A percentile compares a stretch with the other conserved stretches of the same genome.
Conservation (phyloP, 1,140 invertebrate genomes). For the Apis cerana region DNA sequence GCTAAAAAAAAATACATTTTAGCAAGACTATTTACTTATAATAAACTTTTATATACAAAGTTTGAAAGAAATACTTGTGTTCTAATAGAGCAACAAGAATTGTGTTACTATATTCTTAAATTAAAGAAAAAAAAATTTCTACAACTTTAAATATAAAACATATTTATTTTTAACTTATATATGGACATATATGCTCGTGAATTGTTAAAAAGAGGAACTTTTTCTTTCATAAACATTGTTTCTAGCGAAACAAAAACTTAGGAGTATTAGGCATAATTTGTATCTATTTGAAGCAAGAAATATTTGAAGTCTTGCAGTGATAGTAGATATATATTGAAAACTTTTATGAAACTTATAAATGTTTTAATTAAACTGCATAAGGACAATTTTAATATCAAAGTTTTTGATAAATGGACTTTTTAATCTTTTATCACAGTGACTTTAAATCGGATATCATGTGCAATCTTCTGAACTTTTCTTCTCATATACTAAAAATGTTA, state of each 20-base stretch:
- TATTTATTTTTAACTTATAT: conserved; percentile 28
- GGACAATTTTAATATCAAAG: conserved; percentile 49
- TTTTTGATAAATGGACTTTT: conserved; percentile 54
- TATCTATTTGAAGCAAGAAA: conserved; percentile 34
- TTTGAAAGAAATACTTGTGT: conserved; percentile 25
- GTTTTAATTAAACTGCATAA: conserved; percentile 46
- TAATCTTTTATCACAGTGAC: conserved; percentile 51
- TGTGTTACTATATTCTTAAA: conserved; percentile 35
- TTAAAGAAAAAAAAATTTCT: conserved; percentile 18
- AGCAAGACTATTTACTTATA: conserved; percentile 27
- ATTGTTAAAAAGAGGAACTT: conserved; percentile 21
- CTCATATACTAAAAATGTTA: conserved; percentile 60
- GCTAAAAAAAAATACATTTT: conserved; percentile 38
- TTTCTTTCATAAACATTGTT: conserved; percentile 38
- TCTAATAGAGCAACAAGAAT: conserved; percentile 29
- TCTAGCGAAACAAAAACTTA: conserved; percentile 20
- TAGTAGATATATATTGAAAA: conserved; percentile 48
- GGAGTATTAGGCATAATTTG: conserved; percentile 27
- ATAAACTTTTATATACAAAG: conserved; percentile 33
- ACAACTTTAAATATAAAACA: conserved; percentile 4
- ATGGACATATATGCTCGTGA: conserved; percentile 25
- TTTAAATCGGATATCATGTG: conserved; percentile 51
- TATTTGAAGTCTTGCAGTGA: conserved; percentile 23
- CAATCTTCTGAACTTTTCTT: conserved; percentile 53
- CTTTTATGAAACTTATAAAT: conserved; percentile 37